These are phyloP conservation scores for Acanthurus leucopareius DNA, from an alignment of 2,797 vertebrate species.

Conservation along the genomic window DNA sequence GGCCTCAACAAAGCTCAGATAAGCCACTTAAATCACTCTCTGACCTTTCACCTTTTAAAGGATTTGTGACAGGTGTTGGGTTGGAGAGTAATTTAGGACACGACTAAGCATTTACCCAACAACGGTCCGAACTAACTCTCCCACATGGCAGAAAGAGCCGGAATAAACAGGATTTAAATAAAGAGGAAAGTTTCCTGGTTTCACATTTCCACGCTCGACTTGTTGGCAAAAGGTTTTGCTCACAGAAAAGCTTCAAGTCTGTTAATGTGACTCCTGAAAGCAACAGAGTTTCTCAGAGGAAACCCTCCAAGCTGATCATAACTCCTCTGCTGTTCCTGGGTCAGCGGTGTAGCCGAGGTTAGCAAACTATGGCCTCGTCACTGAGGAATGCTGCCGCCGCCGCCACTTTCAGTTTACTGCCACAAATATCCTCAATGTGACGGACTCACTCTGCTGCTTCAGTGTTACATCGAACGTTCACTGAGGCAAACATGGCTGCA, in stretches of 20 bases:
- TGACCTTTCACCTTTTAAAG: conserved; percentile 32
- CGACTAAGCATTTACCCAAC: conserved; percentile 22
- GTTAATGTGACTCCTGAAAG: conserved; percentile 8
- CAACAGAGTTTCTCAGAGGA: conserved; percentile 17
- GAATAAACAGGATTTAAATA: neutral
- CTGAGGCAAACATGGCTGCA: neutral
- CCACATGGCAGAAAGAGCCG: neutral
- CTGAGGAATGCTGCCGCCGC: conserved; percentile 59
- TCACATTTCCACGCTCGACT: neutral
- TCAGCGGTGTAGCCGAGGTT: conserved; percentile 46
- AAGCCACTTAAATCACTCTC: neutral
- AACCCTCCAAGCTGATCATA: conserved; percentile 36
- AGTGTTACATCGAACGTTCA: neutral
- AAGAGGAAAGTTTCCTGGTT: neutral
- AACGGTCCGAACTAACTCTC: neutral
- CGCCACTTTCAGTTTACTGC: conserved; percentile 8
- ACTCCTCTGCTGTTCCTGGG: conserved; percentile 42
- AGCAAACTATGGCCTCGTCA: conserved; percentile 9
- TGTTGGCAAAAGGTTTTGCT: neutral
- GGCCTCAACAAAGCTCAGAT: conserved; percentile 7
- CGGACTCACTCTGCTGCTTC: conserved; percentile 11
- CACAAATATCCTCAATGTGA: conserved; percentile 26
- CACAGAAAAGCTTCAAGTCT: neutral
- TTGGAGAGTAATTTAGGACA: no score
- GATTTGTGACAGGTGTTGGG: no score